Percentiles rank a stretch among this genome's conserved stretches.
Evolutionary conservation across 2,113 vertebrate species (phyloP).

Genomic region (Thalassarche chlororhynchos): DNA sequence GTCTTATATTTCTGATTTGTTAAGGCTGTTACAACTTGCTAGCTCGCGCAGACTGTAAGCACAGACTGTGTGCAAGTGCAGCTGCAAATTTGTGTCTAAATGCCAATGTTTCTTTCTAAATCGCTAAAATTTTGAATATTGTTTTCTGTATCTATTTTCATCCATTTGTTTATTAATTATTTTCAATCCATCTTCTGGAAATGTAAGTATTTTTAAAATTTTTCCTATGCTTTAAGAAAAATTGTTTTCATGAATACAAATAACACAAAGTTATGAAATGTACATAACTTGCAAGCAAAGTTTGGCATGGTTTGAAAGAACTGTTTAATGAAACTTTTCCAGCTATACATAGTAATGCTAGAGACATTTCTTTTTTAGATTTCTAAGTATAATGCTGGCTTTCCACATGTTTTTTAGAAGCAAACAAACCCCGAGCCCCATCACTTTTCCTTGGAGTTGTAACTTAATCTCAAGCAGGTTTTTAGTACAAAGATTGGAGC

Average conservation of each 20-base stretch:
- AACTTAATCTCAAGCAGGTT: constrained; percentile 44
- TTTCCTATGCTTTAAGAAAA: constrained; percentile 37
- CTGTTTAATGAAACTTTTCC: constrained; percentile 43
- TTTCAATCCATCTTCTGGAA: constrained; percentile 45
- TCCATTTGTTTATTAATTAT: neutral
- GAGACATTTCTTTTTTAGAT: constrained; percentile 11
- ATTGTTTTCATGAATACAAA: constrained; percentile 20
- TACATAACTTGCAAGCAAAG: constrained; percentile 43
- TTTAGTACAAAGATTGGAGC: constrained; percentile 17
- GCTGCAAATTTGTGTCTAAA: constrained; percentile 29
- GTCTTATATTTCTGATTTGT: constrained; percentile 17
- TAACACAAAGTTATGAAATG: constrained; percentile 41
- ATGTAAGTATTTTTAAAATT: constrained; percentile 38
- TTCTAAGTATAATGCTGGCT: constrained; percentile 1
- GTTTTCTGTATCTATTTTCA: constrained; percentile 37
- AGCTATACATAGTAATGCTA: neutral
- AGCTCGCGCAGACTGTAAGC: neutral
- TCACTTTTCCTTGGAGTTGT: neutral
- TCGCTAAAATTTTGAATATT: neutral
- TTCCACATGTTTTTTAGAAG: neutral
- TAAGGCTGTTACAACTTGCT: constrained; percentile 1
- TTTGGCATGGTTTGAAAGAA: constrained; percentile 60
- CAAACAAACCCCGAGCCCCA: neutral
- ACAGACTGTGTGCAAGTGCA: constrained; percentile 23
- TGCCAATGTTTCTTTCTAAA: neutral